Conservation (phyloP, 2,113 vertebrate species). For the Myodes glareolus region DNA sequence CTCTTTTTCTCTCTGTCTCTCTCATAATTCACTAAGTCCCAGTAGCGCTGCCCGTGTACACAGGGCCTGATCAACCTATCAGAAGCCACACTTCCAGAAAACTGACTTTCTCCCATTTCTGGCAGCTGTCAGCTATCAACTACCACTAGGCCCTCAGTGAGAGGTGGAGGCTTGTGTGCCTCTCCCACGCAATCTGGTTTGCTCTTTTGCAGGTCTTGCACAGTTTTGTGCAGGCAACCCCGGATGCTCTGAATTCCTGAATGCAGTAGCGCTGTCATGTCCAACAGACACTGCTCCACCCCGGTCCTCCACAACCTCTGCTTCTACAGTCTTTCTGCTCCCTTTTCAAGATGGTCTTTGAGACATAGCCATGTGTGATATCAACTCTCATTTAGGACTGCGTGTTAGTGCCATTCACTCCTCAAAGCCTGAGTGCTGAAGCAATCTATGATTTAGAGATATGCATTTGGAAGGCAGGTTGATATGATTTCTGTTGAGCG, state of each 20-base stretch:
- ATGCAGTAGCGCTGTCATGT: background rate
- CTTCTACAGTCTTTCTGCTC: background rate
- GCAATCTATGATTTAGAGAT: background rate
- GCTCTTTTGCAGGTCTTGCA: background rate
- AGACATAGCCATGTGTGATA: background rate
- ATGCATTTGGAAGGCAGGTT: background rate
- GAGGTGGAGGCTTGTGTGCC: background rate
- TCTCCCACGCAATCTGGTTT: background rate
- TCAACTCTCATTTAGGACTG: background rate
- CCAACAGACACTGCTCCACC: background rate
- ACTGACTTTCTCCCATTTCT: background rate
- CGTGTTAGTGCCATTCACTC: background rate
- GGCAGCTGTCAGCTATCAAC: too few species aligned
- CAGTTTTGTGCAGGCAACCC: background rate
- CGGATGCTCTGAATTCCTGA: background rate
- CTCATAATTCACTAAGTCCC: background rate
- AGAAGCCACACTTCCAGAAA: background rate
- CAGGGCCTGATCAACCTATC: background rate
- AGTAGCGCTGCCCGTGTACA: background rate
- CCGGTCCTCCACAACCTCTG: background rate
- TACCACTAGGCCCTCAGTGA: background rate
- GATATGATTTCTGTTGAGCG: background rate
- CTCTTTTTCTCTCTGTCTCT: background rate
- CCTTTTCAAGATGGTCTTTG: background rate
- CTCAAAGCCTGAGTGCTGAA: background rate